These are phyloP conservation scores for Lampropteryx suffumata DNA, from an alignment of 2,888 invertebrate genomes.

Conservation along the genomic window DNA sequence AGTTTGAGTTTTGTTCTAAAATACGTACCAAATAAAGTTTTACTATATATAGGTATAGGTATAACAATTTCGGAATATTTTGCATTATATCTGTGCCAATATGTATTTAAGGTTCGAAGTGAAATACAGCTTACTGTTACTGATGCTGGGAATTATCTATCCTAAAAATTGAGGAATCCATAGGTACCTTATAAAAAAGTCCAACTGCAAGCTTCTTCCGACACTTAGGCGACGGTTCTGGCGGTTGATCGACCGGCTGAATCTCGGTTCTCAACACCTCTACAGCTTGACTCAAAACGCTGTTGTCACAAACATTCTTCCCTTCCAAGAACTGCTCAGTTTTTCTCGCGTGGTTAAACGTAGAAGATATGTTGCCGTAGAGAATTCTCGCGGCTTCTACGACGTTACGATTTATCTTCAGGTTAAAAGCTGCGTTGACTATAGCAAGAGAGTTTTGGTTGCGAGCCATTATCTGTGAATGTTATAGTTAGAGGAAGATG, in stretches of 20 bases:
- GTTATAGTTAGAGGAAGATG: no score
- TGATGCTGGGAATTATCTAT: no score
- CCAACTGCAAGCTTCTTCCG: slow-evolving; percentile 87
- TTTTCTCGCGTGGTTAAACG: slow-evolving; percentile 81
- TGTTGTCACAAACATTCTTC: slow-evolving; percentile 64
- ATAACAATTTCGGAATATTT: no score
- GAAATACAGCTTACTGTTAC: no score
- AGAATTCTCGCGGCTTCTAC: slow-evolving; percentile 80
- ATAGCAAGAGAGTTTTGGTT: slow-evolving; percentile 90
- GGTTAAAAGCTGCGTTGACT: slow-evolving; percentile 88
- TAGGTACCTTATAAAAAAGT: slow-evolving; percentile 90
- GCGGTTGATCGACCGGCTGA: slow-evolving; percentile 83
- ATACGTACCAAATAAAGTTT: no score
- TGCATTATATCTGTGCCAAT: no score
- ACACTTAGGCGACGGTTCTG: slow-evolving; percentile 86
- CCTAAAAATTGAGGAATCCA: no score
- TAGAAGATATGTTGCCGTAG: slow-evolving; percentile 85
- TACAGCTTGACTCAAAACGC: slow-evolving; percentile 75
- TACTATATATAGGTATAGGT: no score
- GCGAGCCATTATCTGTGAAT: slow-evolving; percentile 86
- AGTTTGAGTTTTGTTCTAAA: no score
- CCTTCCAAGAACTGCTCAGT: slow-evolving; percentile 81
- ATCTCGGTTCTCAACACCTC: slow-evolving; percentile 82
- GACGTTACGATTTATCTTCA: slow-evolving; percentile 71
- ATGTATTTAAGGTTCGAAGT: no score